Base-by-base conservation (phyloP, 2,113 vertebrate species). In the Paraplagusia blochii region DNA sequence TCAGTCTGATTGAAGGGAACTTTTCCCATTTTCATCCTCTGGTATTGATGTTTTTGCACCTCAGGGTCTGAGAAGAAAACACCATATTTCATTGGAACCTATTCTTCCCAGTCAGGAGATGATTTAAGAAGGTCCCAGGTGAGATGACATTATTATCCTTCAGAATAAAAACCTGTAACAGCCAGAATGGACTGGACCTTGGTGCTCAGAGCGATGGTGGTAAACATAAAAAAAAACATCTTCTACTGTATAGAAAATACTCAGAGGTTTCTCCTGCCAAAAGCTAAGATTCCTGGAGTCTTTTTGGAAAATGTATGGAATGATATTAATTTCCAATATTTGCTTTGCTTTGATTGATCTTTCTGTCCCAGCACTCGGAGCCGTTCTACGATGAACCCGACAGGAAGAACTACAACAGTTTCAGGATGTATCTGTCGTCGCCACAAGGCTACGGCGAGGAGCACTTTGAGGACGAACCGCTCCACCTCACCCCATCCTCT, bases 71-170 rank as follows among this genome's bases (percentile, higher is more conserved):
- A 93, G 86, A 98, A 95, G 86, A 91, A 93, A 71, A 94, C 92
- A 29, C 94, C 95, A 2, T 96, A 96, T 88, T 99, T 96, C 88
- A 98, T 99, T 80, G 95, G 94, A 78, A 96, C 96, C 22, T 97
- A 94, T 60, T 95, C 94, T 44, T 99, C 96, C 64, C 95, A 95
- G 85, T 94, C 95, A 74, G 92, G 95, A 82, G 95, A 99, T 38
- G 95, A 97, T 63, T 85, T 90, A 58, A 90, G 91, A 42, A 91
- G 93, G 71, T 90, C 94, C 51, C 94, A 98, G 93, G 96, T 98
- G 75, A 93, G 81, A 49, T 1, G 2, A 6, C 22, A 29, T 29
- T 29, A 29, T 29, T 6, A 29, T 6, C 6, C n/a, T 8, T 14
- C 1, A 38, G 9, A 38, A 38, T 38, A 38, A 38, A 38, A 38